Base-by-base conservation (phyloP, 2,113 vertebrate genomes). In the Myrmecophaga tridactyla region DNA sequence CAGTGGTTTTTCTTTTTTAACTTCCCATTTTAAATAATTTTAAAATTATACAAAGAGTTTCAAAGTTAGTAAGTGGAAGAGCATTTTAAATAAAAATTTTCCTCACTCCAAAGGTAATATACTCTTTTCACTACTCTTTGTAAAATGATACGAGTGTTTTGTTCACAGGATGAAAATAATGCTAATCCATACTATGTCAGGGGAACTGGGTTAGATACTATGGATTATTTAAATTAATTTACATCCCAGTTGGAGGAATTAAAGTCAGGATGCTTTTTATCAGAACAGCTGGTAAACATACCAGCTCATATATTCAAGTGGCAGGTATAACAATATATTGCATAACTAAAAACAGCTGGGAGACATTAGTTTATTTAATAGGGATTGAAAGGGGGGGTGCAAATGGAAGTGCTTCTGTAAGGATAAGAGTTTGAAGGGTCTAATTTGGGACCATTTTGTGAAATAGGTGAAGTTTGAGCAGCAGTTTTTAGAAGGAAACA, bases 331-430 rank as follows among this genome's bases (percentile, higher is more conserved):
- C 75, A 94, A 86, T 93, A 81, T 31, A 89, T 87, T 96, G 48
- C 81, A 48, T 83, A 96, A 96, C 72, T 85, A 81, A 77, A 76
- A 92, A 78, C 88, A 96, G 75, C 89, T 90, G 92, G 39, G 48
- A 84, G 60, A 34, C 51, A 72, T 53, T 94, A 69, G 53, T 91
- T 93, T 93, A 91, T 63, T 48, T 94, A 93, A 95, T 58, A 36
- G 0, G 29, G 20, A 23, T 88, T 90, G 67, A 41, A 91, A 93
- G 29, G 69, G 60, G 39, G 36, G 58, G 39, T n/a, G 39, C n/a
- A 23, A 63, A 90, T 60, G n/a, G 63, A 83, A 90, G 6, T 94
- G 39, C 88, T 96, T 94, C 83, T 77, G 62, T 91, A 53, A 10
- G 89, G 69, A 53, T 70, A 90, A 86, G 69, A 87, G 29, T 65